Percentiles rank a stretch among this genome's conserved stretches.
Evolutionary conservation across 2,113 vertebrate genomes (phyloP).

Genomic region (Ciconia stormi): DNA sequence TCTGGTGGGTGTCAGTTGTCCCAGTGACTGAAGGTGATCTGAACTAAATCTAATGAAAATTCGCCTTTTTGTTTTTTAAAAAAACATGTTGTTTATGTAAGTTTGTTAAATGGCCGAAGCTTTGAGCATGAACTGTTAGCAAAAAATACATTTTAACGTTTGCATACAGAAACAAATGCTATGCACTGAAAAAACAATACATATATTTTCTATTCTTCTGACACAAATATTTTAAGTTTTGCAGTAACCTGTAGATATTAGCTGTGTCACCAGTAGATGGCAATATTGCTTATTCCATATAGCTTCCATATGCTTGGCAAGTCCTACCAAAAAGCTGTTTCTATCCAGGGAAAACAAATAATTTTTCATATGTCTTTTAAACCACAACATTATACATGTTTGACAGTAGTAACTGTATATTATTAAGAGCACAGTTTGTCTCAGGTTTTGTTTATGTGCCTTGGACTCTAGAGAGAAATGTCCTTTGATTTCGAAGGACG

Average conservation of each 20-base stretch:
- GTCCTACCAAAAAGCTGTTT: not conserved
- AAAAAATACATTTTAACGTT: not conserved
- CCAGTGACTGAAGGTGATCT: not conserved
- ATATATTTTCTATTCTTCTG: not conserved
- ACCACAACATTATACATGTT: not conserved
- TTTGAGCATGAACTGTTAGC: not conserved
- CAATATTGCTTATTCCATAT: not conserved
- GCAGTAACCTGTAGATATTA: not conserved
- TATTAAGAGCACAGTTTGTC: not conserved
- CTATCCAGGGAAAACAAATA: not conserved
- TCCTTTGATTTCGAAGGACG: accelerated
- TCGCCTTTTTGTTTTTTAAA: not conserved
- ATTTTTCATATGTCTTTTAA: not conserved
- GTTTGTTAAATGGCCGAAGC: not conserved
- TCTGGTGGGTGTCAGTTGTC: not conserved
- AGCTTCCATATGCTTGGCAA: not conserved
- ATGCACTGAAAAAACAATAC: not conserved
- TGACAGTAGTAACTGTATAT: not conserved
- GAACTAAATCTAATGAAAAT: not conserved
- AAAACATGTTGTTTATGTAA: not conserved
- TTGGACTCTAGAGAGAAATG: not conserved
- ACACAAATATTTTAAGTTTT: not conserved
- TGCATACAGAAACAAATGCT: not conserved
- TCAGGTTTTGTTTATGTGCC: not conserved
- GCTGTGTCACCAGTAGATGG: slow-evolving; percentile 37